Base-by-base conservation (phyloP, 2,888 invertebrate genomes). In the Lasiommata megera region DNA sequence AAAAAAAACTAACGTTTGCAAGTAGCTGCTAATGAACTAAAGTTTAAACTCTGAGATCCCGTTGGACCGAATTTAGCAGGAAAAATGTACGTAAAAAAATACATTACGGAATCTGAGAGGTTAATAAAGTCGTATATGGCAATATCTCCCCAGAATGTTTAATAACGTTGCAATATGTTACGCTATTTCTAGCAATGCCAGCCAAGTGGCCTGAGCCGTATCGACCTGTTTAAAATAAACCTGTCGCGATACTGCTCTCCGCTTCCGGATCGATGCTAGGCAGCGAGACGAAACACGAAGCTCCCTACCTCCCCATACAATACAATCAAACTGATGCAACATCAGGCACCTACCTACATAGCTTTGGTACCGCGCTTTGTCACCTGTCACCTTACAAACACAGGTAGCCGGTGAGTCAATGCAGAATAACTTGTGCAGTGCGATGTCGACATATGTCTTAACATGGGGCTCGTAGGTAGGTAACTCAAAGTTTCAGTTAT, bases 201-300 rank as follows among this genome's bases (percentile, higher is more conserved):
- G 17, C n/a, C n/a, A 14, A 9, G 23, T 43, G 11, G 29, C 14
- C 61, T 63, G 62, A 64, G 62, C 66, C 60, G 64, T 9, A 50
- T 61, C 69, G 76, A 78, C 75, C 73, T 72, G 76, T 79, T 79
- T 71, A 71, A 72, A 73, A 73, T 67, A 77, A 76, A 80, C 79
- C 76, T 72, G 78, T 73, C 72, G 70, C 71, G 72, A 68, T 71
- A 73, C 74, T 71, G 78, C 77, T 74, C 70, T 44, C 7, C 18
- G 34, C 34, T 34, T 8, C 71, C 66, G 73, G 72, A 72, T 73
- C 69, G 66, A 68, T 70, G 63, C 37, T n/a, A 47, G 56, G 52
- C 58, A 37, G 63, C 56, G 66, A 66, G 66, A 68, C 68, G 70
- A 72, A 74, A 46, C 74, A 76, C 73, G 77, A 78, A 72, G 64